phyloP scores from a whole-genome alignment of 2,113 vertebrate genomes.

The Excalfactoria chinensis region DNA sequence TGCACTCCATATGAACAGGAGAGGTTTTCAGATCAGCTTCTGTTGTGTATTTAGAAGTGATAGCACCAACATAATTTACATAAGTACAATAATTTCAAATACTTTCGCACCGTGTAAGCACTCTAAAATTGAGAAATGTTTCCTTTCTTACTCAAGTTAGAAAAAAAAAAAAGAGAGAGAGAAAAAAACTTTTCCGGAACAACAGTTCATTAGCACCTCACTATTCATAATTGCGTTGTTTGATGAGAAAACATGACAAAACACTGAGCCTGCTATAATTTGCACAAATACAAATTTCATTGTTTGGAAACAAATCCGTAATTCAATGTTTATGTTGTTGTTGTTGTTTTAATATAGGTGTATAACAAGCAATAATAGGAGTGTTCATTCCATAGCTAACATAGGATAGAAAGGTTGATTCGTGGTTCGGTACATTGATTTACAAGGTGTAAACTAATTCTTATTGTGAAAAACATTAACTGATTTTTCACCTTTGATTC shows the following conservation, averaged over 20 bases:
- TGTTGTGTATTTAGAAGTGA: constrained; percentile 65
- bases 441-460: constrained; percentile 30
- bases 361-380: constrained; percentile 45
- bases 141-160: constrained; percentile 63
- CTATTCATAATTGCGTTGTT: constrained; percentile 77
- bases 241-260: constrained; percentile 76
- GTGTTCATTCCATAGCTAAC: constrained; percentile 14
- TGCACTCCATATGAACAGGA: constrained; percentile 30
- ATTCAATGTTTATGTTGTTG: background rate
- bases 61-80: constrained; percentile 60
- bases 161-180: constrained; percentile 27
- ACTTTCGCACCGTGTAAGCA: constrained; percentile 58
- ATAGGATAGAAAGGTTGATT: constrained; percentile 18
- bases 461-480: constrained; percentile 29
- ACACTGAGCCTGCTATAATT: constrained; percentile 65
- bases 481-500: constrained; percentile 25
- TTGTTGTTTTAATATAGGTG: background rate
- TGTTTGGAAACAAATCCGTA: constrained; percentile 68
- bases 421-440: background rate
- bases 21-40: constrained; percentile 56
- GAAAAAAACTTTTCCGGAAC: constrained; percentile 66
- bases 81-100: constrained; percentile 72
- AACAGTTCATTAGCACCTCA: constrained; percentile 79
- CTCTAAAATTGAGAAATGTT: constrained; percentile 70
- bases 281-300: constrained; percentile 67